Base-by-base conservation (phyloP, 2,113 vertebrate genomes). In the Aphyosemion australe region DNA sequence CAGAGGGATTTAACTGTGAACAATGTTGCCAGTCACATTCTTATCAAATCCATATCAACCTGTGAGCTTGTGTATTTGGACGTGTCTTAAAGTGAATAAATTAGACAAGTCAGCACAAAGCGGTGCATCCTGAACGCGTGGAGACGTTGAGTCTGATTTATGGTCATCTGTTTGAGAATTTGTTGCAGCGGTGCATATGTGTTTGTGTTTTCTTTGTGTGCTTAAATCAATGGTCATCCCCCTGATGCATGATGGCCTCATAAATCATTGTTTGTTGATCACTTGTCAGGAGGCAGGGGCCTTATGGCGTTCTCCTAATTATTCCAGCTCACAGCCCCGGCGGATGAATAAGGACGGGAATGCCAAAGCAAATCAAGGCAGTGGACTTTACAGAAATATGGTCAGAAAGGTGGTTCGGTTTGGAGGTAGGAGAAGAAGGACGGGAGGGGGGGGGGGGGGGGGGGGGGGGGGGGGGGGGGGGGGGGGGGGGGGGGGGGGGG, bases 241-340 rank as follows among this genome's bases (percentile, higher is more conserved):
- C 88, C 81, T 92, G 91, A 88, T 92, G 86, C 76, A 63, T 54
- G 86, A 93, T 83, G 83, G 76, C 69, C 77, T 91, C 91, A 92
- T 95, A 93, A 94, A 94, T 96, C 93, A 95, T 91, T 92, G 90
- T 95, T 93, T 94, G 89, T 89, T 90, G 85, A 77, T 89, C 52
- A 61, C 66, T 88, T 90, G 87, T 90, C 90, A 88, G 74, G 78
- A 86, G 86, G 80, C 80, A 80, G 76, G 79, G 67, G 77, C 80
- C 86, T 90, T 79, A 83, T 88, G 87, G 83, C 68, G 20, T 81
- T 72, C 75, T 58, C 83, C 82, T 90, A 88, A 91, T 92, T 90
- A 90, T 88, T 88, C 84, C 80, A 87, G 73, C 82, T 82, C 87
- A 84, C 84, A 88, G 84, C 72, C 54, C 65, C 73, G 46, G 67